These are phyloP conservation scores for Sesia apiformis DNA, from an alignment of 2,888 invertebrate genomes.

Conservation along the genomic window DNA sequence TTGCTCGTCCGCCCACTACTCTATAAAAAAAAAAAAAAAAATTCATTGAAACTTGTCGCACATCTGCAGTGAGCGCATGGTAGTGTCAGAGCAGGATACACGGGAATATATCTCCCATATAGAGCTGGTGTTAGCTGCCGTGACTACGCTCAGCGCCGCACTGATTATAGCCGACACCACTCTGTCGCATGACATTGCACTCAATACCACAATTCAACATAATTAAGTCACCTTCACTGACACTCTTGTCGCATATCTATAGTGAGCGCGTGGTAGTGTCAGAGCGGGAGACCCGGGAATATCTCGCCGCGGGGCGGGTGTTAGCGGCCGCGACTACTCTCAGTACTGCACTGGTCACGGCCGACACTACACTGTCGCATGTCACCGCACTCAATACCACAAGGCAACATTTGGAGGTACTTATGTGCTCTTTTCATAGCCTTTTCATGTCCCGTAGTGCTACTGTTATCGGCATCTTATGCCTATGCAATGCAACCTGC, in stretches of 20 bases:
- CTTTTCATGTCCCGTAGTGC: too few species aligned
- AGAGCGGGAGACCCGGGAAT: conserved; percentile 44
- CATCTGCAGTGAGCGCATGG: too few species aligned
- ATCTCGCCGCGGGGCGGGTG: conserved; percentile 78
- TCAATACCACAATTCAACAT: conserved; percentile 85
- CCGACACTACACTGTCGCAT: conserved; percentile 83
- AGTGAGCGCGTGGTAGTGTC: conserved; percentile 59
- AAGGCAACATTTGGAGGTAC: conserved; percentile 81
- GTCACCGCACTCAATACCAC: conserved; percentile 90
- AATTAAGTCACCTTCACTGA: too few species aligned
- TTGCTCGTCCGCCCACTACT: too few species aligned
- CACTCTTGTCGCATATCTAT: not conserved
- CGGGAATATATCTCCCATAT: conserved; percentile 31
- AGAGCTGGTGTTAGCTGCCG: conserved; percentile 90
- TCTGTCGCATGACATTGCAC: conserved; percentile 84
- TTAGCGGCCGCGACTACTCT: conserved; percentile 88
- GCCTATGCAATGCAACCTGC: too few species aligned
- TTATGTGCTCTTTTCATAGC: not conserved
- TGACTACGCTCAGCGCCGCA: conserved; percentile 76
- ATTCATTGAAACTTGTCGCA: too few species aligned
- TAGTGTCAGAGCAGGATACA: conserved; percentile 40
- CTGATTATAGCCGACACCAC: conserved; percentile 84
- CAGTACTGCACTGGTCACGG: conserved; percentile 76
- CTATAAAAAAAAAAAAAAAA: too few species aligned
- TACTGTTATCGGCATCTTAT: too few species aligned